A percentile compares a stretch with the other conserved stretches of the same genome.
Evolutionary conservation across 1,140 invertebrate genomes (phyloP).

Genomic region (Eciton burchellii): DNA sequence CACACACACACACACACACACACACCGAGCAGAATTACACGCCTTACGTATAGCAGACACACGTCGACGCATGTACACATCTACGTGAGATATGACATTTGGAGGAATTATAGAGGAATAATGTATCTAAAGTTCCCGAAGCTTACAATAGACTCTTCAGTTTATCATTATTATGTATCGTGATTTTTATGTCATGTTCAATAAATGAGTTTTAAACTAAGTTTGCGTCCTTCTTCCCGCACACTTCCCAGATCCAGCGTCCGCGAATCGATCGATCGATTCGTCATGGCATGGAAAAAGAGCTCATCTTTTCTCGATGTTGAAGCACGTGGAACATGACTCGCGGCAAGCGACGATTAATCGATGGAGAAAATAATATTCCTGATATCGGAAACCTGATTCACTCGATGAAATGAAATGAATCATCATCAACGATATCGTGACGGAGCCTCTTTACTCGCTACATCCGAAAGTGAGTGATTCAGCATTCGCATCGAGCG

Average conservation of each 20-base stretch:
- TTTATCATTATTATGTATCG: conserved; percentile 80
- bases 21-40: neutral
- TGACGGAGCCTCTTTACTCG: neutral
- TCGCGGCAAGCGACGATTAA: neutral
- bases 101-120: conserved; percentile 67
- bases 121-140: conserved; percentile 74
- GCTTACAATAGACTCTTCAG: conserved; percentile 73
- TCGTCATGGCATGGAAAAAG: too few species aligned
- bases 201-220: conserved; percentile 81
- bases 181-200: conserved; percentile 83
- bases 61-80: neutral
- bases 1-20: neutral
- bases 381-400: neutral
- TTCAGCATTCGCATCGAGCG: neutral
- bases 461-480: neutral
- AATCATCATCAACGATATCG: conserved; percentile 1
- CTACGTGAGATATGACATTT: conserved; percentile 67
- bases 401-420: neutral
- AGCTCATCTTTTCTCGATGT: neutral
- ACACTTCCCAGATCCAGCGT: neutral
- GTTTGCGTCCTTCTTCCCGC: neutral
- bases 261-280: too few species aligned
- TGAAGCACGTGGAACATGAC: neutral
- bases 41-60: too few species aligned
- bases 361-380: neutral